phyloP scores from a whole-genome alignment of 2,113 vertebrate species.

The Isurus oxyrinchus region DNA sequence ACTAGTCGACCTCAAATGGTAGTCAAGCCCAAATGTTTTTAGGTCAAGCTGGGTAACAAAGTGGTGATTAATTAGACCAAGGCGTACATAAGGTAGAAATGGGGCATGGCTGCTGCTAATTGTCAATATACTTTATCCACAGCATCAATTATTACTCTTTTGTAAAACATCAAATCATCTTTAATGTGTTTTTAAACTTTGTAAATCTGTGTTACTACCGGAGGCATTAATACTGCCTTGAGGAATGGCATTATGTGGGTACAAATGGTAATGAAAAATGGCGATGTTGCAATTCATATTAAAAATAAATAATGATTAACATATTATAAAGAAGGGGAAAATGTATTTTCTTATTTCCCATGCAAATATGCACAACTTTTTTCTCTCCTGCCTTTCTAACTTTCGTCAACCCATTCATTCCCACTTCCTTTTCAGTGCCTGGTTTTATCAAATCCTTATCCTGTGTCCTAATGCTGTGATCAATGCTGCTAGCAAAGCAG shows the following conservation, averaged over 20 bases:
- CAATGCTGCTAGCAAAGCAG: constrained; percentile 56
- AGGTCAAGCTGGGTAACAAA: not conserved
- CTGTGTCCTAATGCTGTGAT: constrained; percentile 63
- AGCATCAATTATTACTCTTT: not conserved
- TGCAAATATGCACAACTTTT: not conserved
- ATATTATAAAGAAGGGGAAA: not conserved
- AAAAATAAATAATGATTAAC: not conserved
- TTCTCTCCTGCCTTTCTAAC: not conserved
- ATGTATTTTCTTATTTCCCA: not conserved
- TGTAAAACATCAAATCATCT: not conserved
- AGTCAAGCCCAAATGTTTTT: not conserved
- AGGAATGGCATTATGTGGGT: not conserved
- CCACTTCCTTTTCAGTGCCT: not conserved
- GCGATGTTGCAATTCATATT: not conserved
- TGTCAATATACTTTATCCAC: not conserved
- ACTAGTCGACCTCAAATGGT: not conserved
- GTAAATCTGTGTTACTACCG: not conserved
- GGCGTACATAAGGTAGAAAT: too few relatives aligned
- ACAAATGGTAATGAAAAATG: not conserved
- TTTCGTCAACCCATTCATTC: constrained; percentile 5
- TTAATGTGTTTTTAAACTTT: not conserved
- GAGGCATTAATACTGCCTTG: too few relatives aligned
- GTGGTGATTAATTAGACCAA: too few relatives aligned
- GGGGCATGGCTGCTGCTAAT: not conserved
- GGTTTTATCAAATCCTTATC: constrained; percentile 44